Evolutionary conservation across 2,113 vertebrate genomes (phyloP).

Genomic region (Passer montanus): DNA sequence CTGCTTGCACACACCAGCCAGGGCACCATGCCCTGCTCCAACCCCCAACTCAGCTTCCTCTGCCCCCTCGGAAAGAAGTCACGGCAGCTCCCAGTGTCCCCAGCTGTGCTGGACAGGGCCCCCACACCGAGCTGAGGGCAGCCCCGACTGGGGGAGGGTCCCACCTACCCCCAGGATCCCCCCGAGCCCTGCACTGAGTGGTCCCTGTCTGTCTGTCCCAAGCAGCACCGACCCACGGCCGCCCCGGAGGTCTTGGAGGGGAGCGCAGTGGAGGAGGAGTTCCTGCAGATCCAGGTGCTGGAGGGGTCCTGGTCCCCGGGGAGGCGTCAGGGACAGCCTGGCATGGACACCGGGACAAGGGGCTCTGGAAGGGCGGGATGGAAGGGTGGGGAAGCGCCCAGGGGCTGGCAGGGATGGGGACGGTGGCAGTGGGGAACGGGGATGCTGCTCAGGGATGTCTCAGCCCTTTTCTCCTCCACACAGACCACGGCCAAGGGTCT

Average conservation of each 20-base stretch:
- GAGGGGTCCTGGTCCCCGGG: background rate
- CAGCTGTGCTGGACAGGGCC: rapidly evolving
- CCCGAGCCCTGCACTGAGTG: background rate
- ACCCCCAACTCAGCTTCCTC: rapidly evolving
- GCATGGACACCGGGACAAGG: background rate
- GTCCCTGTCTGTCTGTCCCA: rapidly evolving
- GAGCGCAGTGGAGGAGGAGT: conserved; percentile 47
- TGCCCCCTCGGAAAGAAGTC: background rate
- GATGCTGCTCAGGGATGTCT: background rate
- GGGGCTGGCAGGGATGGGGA: background rate
- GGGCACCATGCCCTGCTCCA: rapidly evolving
- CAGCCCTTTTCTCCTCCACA: background rate
- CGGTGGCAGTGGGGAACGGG: background rate
- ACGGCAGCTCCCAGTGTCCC: background rate
- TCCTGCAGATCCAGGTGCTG: conserved; percentile 53
- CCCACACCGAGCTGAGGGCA: rapidly evolving
- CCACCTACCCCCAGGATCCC: rapidly evolving
- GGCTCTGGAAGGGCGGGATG: background rate
- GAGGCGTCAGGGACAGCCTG: background rate
- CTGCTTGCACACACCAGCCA: background rate
- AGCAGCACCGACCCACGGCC: background rate
- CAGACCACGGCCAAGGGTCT: background rate
- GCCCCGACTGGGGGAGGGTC: background rate
- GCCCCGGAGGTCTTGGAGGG: background rate
- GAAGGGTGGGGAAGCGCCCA: too few relatives aligned